Conservation (phyloP, 2,113 vertebrate species). For the Amazona guildingii region DNA sequence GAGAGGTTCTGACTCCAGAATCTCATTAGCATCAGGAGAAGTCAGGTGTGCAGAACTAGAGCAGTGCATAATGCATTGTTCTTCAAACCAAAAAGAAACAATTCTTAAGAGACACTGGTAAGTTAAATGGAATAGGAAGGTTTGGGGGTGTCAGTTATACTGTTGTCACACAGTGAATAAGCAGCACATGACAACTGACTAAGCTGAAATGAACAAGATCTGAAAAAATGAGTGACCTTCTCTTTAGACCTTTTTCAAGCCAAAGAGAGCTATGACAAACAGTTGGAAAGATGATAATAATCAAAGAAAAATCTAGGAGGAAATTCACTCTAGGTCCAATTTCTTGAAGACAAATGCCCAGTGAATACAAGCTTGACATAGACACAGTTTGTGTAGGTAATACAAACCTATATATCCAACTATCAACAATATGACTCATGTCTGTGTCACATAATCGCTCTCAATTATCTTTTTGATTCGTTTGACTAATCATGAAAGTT, state of each 20-base stretch:
- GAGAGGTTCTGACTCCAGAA: background rate
- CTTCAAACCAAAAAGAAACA: background rate
- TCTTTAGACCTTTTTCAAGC: background rate
- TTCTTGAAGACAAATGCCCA: background rate
- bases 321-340: background rate
- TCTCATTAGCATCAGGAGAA: background rate
- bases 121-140: background rate
- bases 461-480: slow-evolving; percentile 42
- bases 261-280: background rate
- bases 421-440: slow-evolving; percentile 21
- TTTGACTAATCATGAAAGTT: slow-evolving; percentile 56
- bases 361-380: background rate
- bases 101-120: background rate
- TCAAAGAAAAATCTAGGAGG: background rate
- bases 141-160: background rate
- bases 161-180: background rate
- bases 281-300: background rate
- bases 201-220: background rate
- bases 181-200: background rate
- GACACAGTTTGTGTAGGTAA: background rate
- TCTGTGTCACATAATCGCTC: slow-evolving; percentile 25
- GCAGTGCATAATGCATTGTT: background rate
- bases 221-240: background rate
- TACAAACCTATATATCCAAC: background rate
- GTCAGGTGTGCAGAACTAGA: background rate